These are phyloP conservation scores for Drosophila engyochracea DNA, from an alignment of 2,888 invertebrate species.

Conservation along the genomic window DNA sequence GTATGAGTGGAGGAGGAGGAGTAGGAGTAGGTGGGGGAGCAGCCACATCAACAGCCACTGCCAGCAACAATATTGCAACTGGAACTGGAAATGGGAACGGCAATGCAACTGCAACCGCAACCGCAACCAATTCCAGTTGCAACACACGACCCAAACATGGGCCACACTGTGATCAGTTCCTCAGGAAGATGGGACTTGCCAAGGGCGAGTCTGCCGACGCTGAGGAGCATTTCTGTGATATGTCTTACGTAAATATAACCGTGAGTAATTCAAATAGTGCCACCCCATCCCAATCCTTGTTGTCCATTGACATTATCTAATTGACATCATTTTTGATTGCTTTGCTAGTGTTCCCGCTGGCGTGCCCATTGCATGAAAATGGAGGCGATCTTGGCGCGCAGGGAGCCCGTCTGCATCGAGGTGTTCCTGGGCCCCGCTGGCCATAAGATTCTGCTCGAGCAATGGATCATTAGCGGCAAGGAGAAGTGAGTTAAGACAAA, in stretches of 20 bases:
- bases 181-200: conserved; percentile 85
- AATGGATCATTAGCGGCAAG: conserved; percentile 85
- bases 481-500: conserved; percentile 80
- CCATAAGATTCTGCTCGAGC: conserved; percentile 84
- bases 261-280: conserved; percentile 69
- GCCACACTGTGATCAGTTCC: conserved; percentile 86
- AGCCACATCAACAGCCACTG: conserved; percentile 51
- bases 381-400: conserved; percentile 83
- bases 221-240: conserved; percentile 86
- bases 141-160: conserved; percentile 83
- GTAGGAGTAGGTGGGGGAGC: conserved; percentile 20
- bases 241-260: conserved; percentile 85
- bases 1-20: not conserved
- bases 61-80: conserved; percentile 37
- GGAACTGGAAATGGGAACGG: not conserved
- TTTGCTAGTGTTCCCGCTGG: conserved; percentile 84
- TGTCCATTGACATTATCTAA: not conserved
- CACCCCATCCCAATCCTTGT: not conserved
- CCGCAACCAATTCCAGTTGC: conserved; percentile 44
- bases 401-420: conserved; percentile 85
- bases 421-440: conserved; percentile 85
- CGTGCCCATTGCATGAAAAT: conserved; percentile 85
- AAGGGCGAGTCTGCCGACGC: conserved; percentile 83
- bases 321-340: too few species aligned
- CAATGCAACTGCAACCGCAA: not conserved